These are phyloP conservation scores for Astropecten irregularis DNA, from an alignment of 53 echinoderm and acorn worm genomes.

Conservation along the genomic window DNA sequence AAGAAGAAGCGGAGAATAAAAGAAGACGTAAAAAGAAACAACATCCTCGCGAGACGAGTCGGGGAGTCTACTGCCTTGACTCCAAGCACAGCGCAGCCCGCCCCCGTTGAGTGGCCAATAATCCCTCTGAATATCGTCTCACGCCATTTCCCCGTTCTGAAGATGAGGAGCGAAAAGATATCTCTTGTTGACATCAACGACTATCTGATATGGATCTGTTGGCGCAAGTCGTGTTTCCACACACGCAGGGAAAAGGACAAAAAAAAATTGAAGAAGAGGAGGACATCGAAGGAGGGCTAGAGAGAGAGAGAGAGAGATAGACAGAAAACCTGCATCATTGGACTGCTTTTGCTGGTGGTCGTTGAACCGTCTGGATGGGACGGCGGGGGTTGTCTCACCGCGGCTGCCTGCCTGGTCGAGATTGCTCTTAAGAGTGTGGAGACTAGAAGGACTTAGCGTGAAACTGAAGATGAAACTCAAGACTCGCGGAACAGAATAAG, in stretches of 20 bases:
- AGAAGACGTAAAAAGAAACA: constrained; percentile 1
- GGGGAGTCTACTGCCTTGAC: constrained; percentile 11
- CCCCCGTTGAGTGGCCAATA: constrained; percentile 57
- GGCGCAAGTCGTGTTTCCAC: constrained; percentile 55
- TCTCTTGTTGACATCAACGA: constrained; percentile 55
- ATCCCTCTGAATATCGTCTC: constrained; percentile 55
- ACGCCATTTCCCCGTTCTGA: constrained; percentile 45
- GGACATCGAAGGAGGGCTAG: background rate
- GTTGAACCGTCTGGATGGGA: constrained; percentile 33
- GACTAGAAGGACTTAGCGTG: constrained; percentile 42
- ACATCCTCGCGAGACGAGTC: constrained; percentile 17
- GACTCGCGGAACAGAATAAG: constrained; percentile 38
- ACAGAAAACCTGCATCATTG: background rate
- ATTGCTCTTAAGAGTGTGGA: constrained; percentile 40
- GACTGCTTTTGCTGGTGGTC: constrained; percentile 35
- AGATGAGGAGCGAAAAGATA: constrained; percentile 47
- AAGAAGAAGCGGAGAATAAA: no score
- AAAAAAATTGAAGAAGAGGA: background rate
- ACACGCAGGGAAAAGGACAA: background rate
- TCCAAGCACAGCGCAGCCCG: constrained; percentile 22
- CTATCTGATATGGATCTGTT: constrained; percentile 52
- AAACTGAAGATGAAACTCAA: constrained; percentile 56
- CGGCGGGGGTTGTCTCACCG: no score
- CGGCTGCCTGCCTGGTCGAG: background rate
- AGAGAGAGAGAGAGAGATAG: background rate